Conservation (phyloP, 2,797 vertebrate genomes). For the Lithobates pipiens region DNA sequence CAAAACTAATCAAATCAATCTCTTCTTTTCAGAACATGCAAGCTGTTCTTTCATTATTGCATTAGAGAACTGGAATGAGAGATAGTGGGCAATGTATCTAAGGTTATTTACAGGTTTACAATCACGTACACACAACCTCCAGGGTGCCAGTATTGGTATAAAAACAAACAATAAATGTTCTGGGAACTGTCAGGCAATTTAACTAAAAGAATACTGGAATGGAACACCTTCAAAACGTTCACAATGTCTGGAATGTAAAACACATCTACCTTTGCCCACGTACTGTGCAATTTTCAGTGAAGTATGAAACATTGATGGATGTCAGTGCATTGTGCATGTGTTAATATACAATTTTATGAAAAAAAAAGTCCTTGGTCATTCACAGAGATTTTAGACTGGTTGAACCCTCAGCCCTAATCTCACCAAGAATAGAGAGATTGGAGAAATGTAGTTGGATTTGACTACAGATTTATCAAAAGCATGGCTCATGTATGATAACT, state of each 20-base stretch:
- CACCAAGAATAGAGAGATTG: no score
- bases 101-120: slow-evolving; percentile 47
- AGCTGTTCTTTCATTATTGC: slow-evolving; percentile 55
- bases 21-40: slow-evolving; percentile 52
- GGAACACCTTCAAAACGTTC: slow-evolving; percentile 22
- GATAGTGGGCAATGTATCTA: slow-evolving; percentile 53
- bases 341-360: background rate
- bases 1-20: slow-evolving; percentile 55
- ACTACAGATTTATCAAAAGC: no score
- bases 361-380: no score
- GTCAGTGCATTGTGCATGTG: background rate
- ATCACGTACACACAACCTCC: slow-evolving; percentile 34
- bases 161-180: slow-evolving; percentile 35
- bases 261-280: background rate
- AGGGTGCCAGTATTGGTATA: slow-evolving; percentile 22
- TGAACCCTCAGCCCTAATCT: no score
- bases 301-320: background rate
- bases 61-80: slow-evolving; percentile 43
- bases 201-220: background rate
- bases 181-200: slow-evolving; percentile 32
- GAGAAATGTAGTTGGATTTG: no score
- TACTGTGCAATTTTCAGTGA: background rate
- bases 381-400: no score
- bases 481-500: no score
- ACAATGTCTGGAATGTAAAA: background rate